Conservation (phyloP, 2,888 invertebrate species). For the Yponomeuta cagnagella region DNA sequence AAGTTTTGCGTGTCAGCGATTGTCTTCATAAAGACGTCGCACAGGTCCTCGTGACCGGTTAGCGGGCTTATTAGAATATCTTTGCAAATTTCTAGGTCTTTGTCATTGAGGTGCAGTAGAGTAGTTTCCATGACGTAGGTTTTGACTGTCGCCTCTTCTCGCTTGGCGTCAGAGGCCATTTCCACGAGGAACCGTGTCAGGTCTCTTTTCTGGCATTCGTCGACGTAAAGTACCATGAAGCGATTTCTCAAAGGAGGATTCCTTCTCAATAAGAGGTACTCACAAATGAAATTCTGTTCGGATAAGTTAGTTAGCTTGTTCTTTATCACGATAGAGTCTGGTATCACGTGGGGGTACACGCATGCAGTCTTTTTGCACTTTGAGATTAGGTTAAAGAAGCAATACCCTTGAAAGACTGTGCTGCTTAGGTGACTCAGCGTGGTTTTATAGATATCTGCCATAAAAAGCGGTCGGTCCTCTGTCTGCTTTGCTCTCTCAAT, state of each 20-base stretch:
- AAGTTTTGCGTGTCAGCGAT: constrained; percentile 58
- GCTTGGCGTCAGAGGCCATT: constrained; percentile 42
- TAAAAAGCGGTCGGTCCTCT: background rate
- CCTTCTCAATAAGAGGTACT: constrained; percentile 38
- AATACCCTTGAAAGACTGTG: constrained; percentile 36
- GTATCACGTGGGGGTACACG: constrained; percentile 33
- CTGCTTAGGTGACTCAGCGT: constrained; percentile 23
- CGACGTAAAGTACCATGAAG: constrained; percentile 38
- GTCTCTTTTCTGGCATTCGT: constrained; percentile 39
- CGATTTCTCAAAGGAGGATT: constrained; percentile 28
- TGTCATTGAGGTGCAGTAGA: constrained; percentile 41
- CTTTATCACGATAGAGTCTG: constrained; percentile 22
- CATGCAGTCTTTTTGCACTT: constrained; percentile 39
- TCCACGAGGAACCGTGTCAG: constrained; percentile 42
- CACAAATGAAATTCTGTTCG: constrained; percentile 39
- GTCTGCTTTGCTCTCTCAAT: background rate
- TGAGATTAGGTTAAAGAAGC: constrained; percentile 40
- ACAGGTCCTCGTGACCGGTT: constrained; percentile 28
- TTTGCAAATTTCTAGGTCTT: constrained; percentile 28
- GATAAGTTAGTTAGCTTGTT: constrained; percentile 25
- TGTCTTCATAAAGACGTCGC: constrained; percentile 43
- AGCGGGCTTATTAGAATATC: constrained; percentile 34
- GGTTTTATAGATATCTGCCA: background rate
- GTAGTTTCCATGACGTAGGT: constrained; percentile 35
- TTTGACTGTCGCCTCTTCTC: constrained; percentile 28